phyloP scores from a whole-genome alignment of 92 coral and sea anemone genomes.

The Epizoanthus ramosus region DNA sequence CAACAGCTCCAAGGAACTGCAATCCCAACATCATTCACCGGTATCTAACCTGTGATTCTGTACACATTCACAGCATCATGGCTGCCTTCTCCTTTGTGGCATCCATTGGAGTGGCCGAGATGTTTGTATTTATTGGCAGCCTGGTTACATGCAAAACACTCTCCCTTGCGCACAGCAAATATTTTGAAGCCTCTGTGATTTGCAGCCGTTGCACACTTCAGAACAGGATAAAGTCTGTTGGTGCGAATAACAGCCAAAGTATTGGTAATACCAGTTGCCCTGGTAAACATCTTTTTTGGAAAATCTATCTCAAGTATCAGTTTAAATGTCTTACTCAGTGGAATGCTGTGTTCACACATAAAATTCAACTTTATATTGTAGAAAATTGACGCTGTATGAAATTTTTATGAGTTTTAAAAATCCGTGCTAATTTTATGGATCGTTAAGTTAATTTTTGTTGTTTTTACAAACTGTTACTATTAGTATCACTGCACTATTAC shows the following conservation, averaged over 20 bases:
- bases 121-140: constrained; percentile 39
- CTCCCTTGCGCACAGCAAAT: constrained; percentile 89
- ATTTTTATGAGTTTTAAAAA: no score
- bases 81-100: constrained; percentile 83
- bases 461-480: no score
- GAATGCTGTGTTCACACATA: no score
- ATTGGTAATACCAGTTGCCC: no score
- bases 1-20: background rate
- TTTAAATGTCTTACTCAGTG: no score
- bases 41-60: constrained; percentile 69
- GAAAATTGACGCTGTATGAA: no score
- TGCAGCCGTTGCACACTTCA: constrained; percentile 84
- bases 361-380: no score
- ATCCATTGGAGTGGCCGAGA: constrained; percentile 70
- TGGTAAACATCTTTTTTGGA: no score
- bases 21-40: background rate
- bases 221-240: constrained; percentile 72
- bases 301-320: no score
- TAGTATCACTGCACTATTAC: no score
- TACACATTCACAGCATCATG: constrained; percentile 79
- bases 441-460: no score
- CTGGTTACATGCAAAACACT: constrained; percentile 70
- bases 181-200: constrained; percentile 54
- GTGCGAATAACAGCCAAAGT: background rate
- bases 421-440: no score